Base-by-base conservation (phyloP, 2,888 invertebrate species). In the Agrochola litura region DNA sequence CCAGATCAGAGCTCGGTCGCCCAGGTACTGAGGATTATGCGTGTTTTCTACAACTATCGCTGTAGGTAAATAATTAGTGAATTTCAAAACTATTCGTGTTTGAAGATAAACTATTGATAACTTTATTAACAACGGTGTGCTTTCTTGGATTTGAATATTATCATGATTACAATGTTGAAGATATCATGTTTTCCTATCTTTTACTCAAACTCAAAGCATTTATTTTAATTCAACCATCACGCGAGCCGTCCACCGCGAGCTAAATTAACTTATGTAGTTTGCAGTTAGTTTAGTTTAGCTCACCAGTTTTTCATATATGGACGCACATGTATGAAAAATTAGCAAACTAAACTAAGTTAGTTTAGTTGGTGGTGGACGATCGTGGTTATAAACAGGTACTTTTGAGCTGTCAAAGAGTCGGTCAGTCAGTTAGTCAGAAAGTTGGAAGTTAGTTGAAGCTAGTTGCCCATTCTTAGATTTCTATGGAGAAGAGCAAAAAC, bases 51-150 rank as follows among this genome's bases (percentile, higher is more conserved):
- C 10, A 22, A 56, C 22, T 58, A 58, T 41, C 69, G 6, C 19
- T 49, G 12, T 30, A 14, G 6, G 2, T 19, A 49, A 46, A 19
- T n/a, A 19, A 77, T 22, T 75, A 5, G n/a, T 16, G 25, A 46
- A 37, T 52, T 54, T 37, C 12, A 16, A 16, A 73, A 73, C 14
- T 46, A 37, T 79, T 69, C 14, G n/a, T 56, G 25, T 70, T 25
- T 12, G 6, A 30, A 30, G 71, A 79, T 77, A 79, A 76, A 30
- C n/a, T 10, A 65, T 78, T 30, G 46, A 56, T 49, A 65, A 78
- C 5, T 67, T 30, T 22, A 79, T n/a, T 52, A 41, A 41, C 3
- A 58, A 22, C 79, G 6, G 12, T 37, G 58, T 6, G 1, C n/a
- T 19, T 67, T 54, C 16, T 79, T 79, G n/a, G 10, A 69, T 76